Conservation (phyloP, 1,140 invertebrate species). For the Pseudomyrmex flavicornis region DNA sequence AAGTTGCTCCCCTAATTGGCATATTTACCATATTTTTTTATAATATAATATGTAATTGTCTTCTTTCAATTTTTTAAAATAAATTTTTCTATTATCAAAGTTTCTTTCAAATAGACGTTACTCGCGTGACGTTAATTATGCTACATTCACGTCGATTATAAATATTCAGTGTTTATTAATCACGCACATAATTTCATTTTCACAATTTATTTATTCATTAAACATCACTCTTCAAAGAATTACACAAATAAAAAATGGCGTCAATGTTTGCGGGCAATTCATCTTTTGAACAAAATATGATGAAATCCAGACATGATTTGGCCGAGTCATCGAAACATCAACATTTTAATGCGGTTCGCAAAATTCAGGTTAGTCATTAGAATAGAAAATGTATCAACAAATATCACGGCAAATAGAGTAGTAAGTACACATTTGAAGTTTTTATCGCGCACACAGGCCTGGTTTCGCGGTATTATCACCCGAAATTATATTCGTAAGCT, state of each 20-base stretch:
- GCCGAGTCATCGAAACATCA: slow-evolving; percentile 60
- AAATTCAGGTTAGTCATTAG: slow-evolving; percentile 74
- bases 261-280: slow-evolving; percentile 60
- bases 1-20: no score
- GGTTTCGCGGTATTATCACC: slow-evolving; percentile 74
- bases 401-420: neutral
- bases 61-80: no score
- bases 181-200: neutral
- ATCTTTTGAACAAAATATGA: slow-evolving; percentile 40
- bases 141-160: neutral
- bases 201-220: neutral
- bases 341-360: slow-evolving; percentile 72
- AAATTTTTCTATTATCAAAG: no score
- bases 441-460: slow-evolving; percentile 64
- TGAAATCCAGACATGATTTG: slow-evolving; percentile 57
- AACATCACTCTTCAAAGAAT: neutral
- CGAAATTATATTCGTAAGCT: slow-evolving; percentile 70
- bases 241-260: slow-evolving; percentile 58
- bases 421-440: neutral
- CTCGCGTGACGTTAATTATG: neutral
- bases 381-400: neutral
- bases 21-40: no score
- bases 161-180: neutral
- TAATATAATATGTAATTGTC: no score
- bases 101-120: no score